A percentile compares a stretch with the other conserved stretches of the same genome.
Conservation (phyloP, 2,113 vertebrate genomes). For the Morphnarchus princeps region DNA sequence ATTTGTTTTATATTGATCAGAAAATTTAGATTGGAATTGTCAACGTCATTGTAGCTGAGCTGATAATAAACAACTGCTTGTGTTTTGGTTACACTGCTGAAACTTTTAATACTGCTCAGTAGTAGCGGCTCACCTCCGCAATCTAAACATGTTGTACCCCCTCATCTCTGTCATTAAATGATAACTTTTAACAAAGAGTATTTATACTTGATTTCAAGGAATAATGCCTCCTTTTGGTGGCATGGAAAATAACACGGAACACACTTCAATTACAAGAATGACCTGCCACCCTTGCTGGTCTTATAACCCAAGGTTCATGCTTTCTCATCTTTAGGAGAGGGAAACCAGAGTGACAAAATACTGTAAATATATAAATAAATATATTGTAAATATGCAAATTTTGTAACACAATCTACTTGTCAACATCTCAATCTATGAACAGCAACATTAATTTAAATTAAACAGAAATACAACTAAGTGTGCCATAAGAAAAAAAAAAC, state of each 20-base stretch:
- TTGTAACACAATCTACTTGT: not conserved
- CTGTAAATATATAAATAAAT: not conserved
- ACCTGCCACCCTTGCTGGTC: not conserved
- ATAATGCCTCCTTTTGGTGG: not conserved
- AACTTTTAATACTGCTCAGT: not conserved
- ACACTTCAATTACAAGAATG: not conserved
- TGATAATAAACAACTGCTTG: not conserved
- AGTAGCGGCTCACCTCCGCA: not conserved
- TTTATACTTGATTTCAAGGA: not conserved
- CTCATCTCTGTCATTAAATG: not conserved
- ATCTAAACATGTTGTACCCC: not conserved
- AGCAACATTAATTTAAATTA: not conserved
- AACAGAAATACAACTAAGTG: not conserved
- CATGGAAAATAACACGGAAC: not conserved
- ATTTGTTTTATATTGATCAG: not conserved
- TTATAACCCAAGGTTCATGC: not conserved
- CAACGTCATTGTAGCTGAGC: not conserved
- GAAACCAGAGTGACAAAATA: not conserved
- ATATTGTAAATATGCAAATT: not conserved
- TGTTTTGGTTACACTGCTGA: not conserved
- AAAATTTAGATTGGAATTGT: not conserved
- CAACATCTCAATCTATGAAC: not conserved
- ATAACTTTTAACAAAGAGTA: not conserved
- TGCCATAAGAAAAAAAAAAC: not conserved
- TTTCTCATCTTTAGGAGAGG: not conserved